These are phyloP conservation scores for Leptopilina clavipes DNA, from an alignment of 1,140 invertebrate species.

Conservation along the genomic window DNA sequence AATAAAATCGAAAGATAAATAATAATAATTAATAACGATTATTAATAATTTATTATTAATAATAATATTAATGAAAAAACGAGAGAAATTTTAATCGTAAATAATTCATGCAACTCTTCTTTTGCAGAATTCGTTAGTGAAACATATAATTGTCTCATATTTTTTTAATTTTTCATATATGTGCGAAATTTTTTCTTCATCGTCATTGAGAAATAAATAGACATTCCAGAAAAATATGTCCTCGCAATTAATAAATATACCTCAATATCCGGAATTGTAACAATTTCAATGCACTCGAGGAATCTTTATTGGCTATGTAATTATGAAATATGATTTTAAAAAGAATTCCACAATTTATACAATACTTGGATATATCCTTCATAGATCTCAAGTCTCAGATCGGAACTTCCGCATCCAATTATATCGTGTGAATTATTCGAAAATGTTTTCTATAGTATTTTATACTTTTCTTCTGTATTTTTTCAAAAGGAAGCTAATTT, in stretches of 20 bases:
- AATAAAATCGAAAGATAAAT: no score
- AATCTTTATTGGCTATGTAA: background rate
- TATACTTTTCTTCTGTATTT: no score
- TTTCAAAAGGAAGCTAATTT: no score
- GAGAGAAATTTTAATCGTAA: background rate
- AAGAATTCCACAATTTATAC: background rate
- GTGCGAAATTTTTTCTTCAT: background rate
- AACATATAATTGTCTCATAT: conserved; percentile 14
- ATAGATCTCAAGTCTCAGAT: background rate
- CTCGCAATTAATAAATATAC: conserved; percentile 29
- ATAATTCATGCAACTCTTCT: background rate
- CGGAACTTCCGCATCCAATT: conserved; percentile 7
- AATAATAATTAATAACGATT: no score
- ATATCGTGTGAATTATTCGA: background rate
- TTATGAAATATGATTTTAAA: background rate
- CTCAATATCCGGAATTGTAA: conserved; percentile 25
- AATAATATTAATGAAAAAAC: background rate
- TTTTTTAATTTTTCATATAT: background rate
- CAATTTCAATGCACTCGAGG: background rate
- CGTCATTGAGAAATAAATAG: conserved; percentile 1
- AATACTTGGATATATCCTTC: conserved; percentile 4
- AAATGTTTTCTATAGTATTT: no score
- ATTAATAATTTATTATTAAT: no score
- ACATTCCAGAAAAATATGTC: conserved; percentile 10
- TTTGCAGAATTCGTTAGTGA: background rate